Conservation (phyloP, 2,888 invertebrate genomes). For the Apoda limacodes region DNA sequence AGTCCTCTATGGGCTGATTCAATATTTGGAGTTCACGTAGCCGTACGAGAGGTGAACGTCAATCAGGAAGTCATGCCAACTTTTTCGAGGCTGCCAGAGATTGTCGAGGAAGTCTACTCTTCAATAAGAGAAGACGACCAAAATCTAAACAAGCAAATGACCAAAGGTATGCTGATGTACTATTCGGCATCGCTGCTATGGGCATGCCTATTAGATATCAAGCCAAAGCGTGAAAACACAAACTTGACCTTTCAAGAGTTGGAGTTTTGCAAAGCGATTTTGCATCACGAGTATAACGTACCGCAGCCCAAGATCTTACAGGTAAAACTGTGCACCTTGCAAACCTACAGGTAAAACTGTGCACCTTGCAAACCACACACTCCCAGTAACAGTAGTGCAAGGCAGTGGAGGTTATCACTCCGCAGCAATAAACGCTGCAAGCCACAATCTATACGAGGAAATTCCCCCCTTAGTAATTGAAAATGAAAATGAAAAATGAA, state of each 20-base stretch:
- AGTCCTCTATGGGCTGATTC: slow-evolving; percentile 18
- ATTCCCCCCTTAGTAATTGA: slow-evolving; percentile 9
- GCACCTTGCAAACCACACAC: neutral
- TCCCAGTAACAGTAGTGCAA: slow-evolving; percentile 6
- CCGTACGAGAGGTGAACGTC: slow-evolving; percentile 21
- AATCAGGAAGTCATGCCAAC: slow-evolving; percentile 18
- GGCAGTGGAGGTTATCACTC: slow-evolving; percentile 3
- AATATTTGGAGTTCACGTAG: slow-evolving; percentile 22
- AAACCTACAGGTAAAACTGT: slow-evolving; percentile 11
- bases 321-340: slow-evolving; percentile 9
- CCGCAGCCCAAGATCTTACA: slow-evolving; percentile 24
- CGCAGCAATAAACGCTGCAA: neutral
- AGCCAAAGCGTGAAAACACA: slow-evolving; percentile 21
- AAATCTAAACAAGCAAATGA: slow-evolving; percentile 22
- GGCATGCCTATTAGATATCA: slow-evolving; percentile 22
- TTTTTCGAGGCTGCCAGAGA: slow-evolving; percentile 17
- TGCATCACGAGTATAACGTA: slow-evolving; percentile 23
- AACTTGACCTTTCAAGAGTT: slow-evolving; percentile 19
- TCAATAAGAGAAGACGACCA: slow-evolving; percentile 18
- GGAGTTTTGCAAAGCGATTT: slow-evolving; percentile 20
- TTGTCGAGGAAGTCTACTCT: slow-evolving; percentile 21
- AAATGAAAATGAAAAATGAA: too few relatives aligned
- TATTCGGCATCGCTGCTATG: slow-evolving; percentile 22
- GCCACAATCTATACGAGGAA: slow-evolving; percentile 11
- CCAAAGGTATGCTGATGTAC: slow-evolving; percentile 21